Conservation (phyloP, 2,113 vertebrate genomes). For the Pterocles burchelli region DNA sequence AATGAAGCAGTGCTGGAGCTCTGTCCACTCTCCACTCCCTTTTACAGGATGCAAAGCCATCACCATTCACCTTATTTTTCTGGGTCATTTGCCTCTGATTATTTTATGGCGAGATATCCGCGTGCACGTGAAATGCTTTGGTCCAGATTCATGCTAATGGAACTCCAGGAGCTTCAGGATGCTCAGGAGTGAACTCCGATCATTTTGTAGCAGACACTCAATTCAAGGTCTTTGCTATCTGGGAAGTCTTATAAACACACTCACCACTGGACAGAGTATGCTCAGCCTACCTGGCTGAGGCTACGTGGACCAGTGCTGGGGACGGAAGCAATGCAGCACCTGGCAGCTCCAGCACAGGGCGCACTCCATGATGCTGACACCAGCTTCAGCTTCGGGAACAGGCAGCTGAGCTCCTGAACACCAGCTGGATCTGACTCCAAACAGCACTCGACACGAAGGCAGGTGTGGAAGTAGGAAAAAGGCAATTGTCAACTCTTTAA, state of each 20-base stretch:
- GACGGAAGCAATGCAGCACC: background rate
- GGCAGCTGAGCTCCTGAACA: background rate
- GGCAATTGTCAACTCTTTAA: background rate
- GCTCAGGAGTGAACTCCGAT: background rate
- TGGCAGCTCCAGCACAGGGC: background rate
- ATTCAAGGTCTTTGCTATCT: background rate
- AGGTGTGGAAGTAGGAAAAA: background rate
- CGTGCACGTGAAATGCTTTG: background rate
- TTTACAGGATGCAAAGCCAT: background rate
- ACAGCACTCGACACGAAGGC: background rate
- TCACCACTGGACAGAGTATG: rapidly evolving
- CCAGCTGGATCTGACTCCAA: background rate
- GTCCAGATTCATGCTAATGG: background rate
- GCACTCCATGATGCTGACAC: background rate
- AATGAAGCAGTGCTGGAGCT: background rate
- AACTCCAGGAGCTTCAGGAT: background rate
- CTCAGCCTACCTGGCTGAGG: background rate
- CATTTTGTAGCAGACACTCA: background rate
- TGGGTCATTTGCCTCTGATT: background rate
- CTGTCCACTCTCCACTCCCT: background rate
- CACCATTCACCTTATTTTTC: background rate
- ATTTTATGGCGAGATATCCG: background rate
- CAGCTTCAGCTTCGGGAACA: background rate
- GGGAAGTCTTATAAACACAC: background rate
- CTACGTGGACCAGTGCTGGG: background rate